phyloP scores from a whole-genome alignment of 92 coral and sea anemone genomes.

The Zoanthus sociatus region DNA sequence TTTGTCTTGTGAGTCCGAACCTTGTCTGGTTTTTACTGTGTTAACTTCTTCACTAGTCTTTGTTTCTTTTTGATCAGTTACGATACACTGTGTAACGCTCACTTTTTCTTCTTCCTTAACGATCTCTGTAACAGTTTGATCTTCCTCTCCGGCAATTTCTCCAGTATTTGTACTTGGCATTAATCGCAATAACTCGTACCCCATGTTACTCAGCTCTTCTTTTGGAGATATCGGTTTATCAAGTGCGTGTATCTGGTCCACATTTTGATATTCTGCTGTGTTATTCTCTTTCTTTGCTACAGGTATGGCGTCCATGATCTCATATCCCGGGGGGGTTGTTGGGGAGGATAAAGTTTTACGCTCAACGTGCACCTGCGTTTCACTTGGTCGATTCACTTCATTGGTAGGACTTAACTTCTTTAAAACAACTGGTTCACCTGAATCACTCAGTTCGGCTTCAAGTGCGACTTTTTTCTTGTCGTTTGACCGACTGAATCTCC shows the following conservation, averaged over 20 bases:
- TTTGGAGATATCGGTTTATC: slow-evolving; percentile 12
- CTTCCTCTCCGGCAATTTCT: not conserved
- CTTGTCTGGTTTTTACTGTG: slow-evolving; percentile 3
- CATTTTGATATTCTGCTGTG: slow-evolving; percentile 12
- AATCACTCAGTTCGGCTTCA: not conserved
- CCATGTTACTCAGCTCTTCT: slow-evolving; percentile 32
- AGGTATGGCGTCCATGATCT: slow-evolving; percentile 9
- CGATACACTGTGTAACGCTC: not conserved
- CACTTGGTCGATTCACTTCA: not conserved
- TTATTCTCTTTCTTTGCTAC: not conserved
- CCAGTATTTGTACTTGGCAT: not conserved
- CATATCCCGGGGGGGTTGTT: slow-evolving; percentile 28
- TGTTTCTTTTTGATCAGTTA: not conserved
- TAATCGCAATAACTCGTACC: slow-evolving; percentile 33
- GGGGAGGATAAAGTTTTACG: not conserved
- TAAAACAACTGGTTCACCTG: not conserved
- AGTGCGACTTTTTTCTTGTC: slow-evolving; percentile 2
- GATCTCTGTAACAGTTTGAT: not conserved
- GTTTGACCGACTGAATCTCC: not conserved
- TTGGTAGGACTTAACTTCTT: not conserved
- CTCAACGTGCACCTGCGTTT: not conserved
- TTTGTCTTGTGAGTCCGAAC: not conserved
- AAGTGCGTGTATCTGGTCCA: slow-evolving; percentile 11
- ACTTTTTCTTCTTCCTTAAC: not conserved
- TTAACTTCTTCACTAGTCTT: not conserved